These are phyloP conservation scores for Microtus oregoni DNA, from an alignment of 2,113 vertebrate species.

Conservation along the genomic window DNA sequence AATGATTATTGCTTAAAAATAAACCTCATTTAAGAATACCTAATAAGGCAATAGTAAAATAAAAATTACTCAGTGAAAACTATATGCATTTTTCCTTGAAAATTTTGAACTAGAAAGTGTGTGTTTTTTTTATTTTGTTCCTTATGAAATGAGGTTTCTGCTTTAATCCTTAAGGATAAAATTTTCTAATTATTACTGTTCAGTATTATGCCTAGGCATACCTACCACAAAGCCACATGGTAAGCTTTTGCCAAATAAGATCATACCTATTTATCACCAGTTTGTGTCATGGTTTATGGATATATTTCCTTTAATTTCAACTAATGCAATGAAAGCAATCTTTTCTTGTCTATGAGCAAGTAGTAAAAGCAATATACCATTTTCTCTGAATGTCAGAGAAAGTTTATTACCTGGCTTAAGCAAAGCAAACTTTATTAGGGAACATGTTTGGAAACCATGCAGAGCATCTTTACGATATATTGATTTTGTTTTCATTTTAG, in stretches of 20 bases:
- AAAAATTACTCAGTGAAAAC: not conserved
- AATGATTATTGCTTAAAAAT: not conserved
- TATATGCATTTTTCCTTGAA: not conserved
- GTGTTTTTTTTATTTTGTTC: not conserved
- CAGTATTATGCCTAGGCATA: not conserved
- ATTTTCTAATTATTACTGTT: conserved; percentile 11
- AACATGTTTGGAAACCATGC: not conserved
- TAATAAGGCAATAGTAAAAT: not conserved
- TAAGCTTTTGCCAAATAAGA: not conserved
- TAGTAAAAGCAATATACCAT: not conserved
- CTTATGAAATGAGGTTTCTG: not conserved
- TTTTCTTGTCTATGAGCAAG: not conserved
- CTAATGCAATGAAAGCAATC: not conserved
- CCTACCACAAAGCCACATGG: not conserved
- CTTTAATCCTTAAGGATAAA: not conserved
- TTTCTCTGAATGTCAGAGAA: not conserved
- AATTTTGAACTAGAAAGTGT: not conserved
- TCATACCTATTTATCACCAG: not conserved
- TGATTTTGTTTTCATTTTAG: conserved; percentile 15
- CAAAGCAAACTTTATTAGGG: not conserved
- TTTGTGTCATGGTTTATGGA: not conserved
- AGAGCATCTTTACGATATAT: not conserved
- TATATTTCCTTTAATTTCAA: conserved; percentile 33
- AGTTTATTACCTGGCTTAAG: conserved; percentile 12
- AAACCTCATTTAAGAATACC: not conserved